Conservation (phyloP, 1,140 invertebrate species). For the Temnothorax curvispinosus region DNA sequence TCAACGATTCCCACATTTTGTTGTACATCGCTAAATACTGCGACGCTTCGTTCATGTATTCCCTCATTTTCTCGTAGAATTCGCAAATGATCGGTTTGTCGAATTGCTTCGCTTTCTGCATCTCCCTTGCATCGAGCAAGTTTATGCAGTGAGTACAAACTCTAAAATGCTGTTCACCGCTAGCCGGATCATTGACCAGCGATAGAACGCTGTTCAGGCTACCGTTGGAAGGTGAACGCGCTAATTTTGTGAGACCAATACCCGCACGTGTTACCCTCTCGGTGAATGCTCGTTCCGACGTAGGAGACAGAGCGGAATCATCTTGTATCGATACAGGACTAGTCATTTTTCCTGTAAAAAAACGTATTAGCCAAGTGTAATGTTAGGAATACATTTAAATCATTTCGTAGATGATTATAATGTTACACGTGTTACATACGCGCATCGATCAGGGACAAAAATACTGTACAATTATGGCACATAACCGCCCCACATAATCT, state of each 20-base stretch:
- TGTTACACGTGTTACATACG: slow-evolving; percentile 88
- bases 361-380: neutral
- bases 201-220: slow-evolving; percentile 86
- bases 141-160: slow-evolving; percentile 94
- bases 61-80: slow-evolving; percentile 93
- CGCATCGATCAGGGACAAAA: slow-evolving; percentile 93
- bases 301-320: slow-evolving; percentile 81
- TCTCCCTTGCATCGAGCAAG: slow-evolving; percentile 92
- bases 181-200: slow-evolving; percentile 84
- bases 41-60: slow-evolving; percentile 91
- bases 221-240: slow-evolving; percentile 83
- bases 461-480: slow-evolving; percentile 97
- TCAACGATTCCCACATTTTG: slow-evolving; percentile 92
- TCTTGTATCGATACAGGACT: slow-evolving; percentile 85
- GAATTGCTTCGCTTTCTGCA: slow-evolving; percentile 92
- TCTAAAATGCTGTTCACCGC: slow-evolving; percentile 89
- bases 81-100: slow-evolving; percentile 92
- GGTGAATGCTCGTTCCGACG: slow-evolving; percentile 77
- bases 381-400: slow-evolving; percentile 3
- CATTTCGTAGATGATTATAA: neutral
- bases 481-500: slow-evolving; percentile 97
- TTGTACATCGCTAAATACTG: slow-evolving; percentile 93
- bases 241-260: slow-evolving; percentile 82
- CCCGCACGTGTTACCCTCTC: slow-evolving; percentile 87
- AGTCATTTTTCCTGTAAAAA: slow-evolving; percentile 87